Evolutionary conservation across 2,888 invertebrate species (phyloP), one percentile per base, ranked within the genome.

Genomic region (Petrolisthes manimaculis): DNA sequence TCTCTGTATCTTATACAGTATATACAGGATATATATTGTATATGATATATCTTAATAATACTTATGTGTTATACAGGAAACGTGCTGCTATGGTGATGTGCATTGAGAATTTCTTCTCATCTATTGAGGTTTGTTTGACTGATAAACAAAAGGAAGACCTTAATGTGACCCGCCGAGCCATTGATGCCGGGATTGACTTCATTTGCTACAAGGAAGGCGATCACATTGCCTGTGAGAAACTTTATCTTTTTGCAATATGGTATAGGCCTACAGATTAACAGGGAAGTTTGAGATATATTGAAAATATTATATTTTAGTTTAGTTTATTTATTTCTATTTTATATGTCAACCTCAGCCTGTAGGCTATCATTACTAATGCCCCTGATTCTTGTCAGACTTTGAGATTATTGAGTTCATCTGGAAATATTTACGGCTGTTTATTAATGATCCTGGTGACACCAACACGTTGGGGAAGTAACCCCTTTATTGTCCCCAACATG

Each of bases 161-260:
- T 18, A 84, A 88, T 69, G 55, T 88, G 8, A 82, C 84, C 9
- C 83, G 87, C 24, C 67, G 82, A 54, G 90, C 89, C 21, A 78
- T 90, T 53, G 78, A 89, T 82, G 89, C 89, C 54, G 90, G 85
- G 6, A 86, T 90, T 14, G 89, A 90, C 78, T 90, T 90, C 69
- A 82, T 84, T 9, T 90, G 90, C 54, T 81, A 89, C 37, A 86
- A 90, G 2, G 89, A 88, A 75, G 90, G 90, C 5, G 90, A 90
- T 79, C 77, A 88, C 77, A 90, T 90, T 85, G 90, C 90, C 6
- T 80, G 90, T 90, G 61, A 88, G 90, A 74, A 79, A 14, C 54
- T 54, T 55, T 56, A n/a, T 81, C n/a, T 18, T 77, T 77, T 24
- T 77, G 21, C 14, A 37, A 37, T 37, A 37, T 37, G 37, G 37